Percentiles rank a stretch among this genome's conserved stretches.
phyloP scores from a whole-genome alignment of 2,888 invertebrate genomes.

The Meta bourneti region DNA sequence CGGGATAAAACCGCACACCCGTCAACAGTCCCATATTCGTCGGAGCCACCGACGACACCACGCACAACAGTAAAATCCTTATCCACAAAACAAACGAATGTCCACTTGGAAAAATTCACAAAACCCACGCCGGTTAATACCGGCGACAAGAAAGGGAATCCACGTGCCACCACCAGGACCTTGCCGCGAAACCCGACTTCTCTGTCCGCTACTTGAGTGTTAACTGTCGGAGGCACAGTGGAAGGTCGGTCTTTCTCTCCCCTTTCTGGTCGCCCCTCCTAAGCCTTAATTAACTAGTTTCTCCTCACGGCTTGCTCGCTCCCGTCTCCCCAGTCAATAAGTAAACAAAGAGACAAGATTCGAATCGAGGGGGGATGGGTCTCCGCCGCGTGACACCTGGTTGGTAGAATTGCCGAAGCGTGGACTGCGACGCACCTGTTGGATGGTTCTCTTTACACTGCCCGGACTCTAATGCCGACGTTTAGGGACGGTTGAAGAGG shows the following conservation, averaged over 20 bases:
- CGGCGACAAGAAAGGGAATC: neutral
- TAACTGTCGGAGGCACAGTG: constrained; percentile 14
- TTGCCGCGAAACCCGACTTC: constrained; percentile 6
- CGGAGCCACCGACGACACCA: constrained; percentile 49
- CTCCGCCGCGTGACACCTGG: constrained; percentile 66
- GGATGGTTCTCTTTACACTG: neutral
- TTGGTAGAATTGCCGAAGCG: constrained; percentile 56
- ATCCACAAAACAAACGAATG: neutral
- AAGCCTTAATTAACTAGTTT: constrained; percentile 55
- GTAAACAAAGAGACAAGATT: constrained; percentile 62
- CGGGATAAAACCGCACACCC: constrained; percentile 56
- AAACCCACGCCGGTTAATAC: neutral
- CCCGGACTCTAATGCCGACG: constrained; percentile 18
- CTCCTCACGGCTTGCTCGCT: constrained; percentile 22
- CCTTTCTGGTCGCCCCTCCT: neutral
- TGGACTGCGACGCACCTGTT: constrained; percentile 67
- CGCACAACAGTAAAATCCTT: neutral
- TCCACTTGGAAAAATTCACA: neutral
- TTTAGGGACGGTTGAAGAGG: constrained; percentile 9
- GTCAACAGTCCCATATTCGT: constrained; percentile 74
- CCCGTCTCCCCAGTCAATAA: constrained; percentile 44
- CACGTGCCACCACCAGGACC: neutral
- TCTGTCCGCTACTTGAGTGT: neutral
- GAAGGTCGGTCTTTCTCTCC: constrained; percentile 12
- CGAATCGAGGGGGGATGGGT: constrained; percentile 2